Evolutionary conservation across 2,888 invertebrate species (phyloP).

Genomic region (Pyrochroa serraticornis): DNA sequence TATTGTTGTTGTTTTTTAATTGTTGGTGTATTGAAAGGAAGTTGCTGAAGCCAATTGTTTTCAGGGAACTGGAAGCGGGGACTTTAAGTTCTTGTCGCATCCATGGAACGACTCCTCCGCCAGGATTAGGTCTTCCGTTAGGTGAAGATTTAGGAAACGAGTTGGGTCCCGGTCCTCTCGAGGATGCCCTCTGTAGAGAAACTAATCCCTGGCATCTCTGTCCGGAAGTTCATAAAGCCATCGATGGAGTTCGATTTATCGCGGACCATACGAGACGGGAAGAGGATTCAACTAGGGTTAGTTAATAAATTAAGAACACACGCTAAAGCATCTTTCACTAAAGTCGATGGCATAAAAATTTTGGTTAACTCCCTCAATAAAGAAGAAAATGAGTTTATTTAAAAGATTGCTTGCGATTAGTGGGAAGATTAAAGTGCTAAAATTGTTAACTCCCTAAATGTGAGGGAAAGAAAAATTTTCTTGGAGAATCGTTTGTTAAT

Average conservation of each 20-base stretch:
- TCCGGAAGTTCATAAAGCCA: constrained; percentile 90
- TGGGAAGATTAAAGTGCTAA: too few species aligned
- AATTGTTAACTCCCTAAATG: too few species aligned
- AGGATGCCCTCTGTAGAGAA: constrained; percentile 57
- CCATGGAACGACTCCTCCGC: constrained; percentile 67
- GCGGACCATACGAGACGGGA: constrained; percentile 91
- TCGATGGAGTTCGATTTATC: constrained; percentile 90
- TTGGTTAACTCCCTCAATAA: too few species aligned
- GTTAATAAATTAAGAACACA: constrained; percentile 39
- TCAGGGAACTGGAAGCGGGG: constrained; percentile 64
- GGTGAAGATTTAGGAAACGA: constrained; percentile 56
- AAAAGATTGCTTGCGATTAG: too few species aligned
- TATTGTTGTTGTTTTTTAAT: too few species aligned
- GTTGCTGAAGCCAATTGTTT: constrained; percentile 1
- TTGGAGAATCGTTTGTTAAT: too few species aligned
- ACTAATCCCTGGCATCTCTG: constrained; percentile 86
- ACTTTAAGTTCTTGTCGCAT: constrained; percentile 64
- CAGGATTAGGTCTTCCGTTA: constrained; percentile 59
- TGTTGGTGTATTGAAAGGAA: too few species aligned
- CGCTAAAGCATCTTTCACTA: too few species aligned
- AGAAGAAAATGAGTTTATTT: too few species aligned
- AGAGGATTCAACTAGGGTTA: constrained; percentile 88
- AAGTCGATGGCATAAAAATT: too few species aligned
- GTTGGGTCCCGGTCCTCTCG: constrained; percentile 53
- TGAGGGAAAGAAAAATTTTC: too few species aligned